Evolutionary conservation across 2,113 vertebrate genomes (phyloP).

Genomic region (Ceyx margarethae): DNA sequence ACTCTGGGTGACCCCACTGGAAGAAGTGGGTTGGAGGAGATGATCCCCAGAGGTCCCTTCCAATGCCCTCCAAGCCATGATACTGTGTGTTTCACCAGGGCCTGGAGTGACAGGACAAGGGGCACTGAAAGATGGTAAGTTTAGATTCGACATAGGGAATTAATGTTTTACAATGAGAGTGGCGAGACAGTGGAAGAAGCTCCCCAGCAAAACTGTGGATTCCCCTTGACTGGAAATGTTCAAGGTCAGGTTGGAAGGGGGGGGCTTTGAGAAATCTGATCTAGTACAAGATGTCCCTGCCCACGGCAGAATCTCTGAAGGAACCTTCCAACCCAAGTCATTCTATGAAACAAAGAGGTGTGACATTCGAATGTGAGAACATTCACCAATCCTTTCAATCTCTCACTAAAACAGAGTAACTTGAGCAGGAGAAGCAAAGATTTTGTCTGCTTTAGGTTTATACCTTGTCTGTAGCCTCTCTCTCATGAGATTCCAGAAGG

Average conservation of each 20-base stretch:
- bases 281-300: neutral
- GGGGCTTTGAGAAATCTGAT: neutral
- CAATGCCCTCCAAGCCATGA: neutral
- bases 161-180: neutral
- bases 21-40: neutral
- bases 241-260: neutral
- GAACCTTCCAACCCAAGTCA: neutral
- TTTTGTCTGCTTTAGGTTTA: neutral
- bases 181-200: neutral
- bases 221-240: neutral
- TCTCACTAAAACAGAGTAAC: neutral
- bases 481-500: neutral
- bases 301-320: rapidly evolving
- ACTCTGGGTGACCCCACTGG: neutral
- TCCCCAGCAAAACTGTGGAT: neutral
- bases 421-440: neutral
- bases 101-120: neutral
- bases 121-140: neutral
- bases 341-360: neutral
- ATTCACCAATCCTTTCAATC: neutral
- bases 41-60: neutral
- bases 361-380: neutral
- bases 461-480: neutral
- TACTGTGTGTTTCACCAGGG: neutral
- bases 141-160: neutral